Base-by-base conservation (phyloP, 2,113 vertebrate genomes). In the Casuarius casuarius region DNA sequence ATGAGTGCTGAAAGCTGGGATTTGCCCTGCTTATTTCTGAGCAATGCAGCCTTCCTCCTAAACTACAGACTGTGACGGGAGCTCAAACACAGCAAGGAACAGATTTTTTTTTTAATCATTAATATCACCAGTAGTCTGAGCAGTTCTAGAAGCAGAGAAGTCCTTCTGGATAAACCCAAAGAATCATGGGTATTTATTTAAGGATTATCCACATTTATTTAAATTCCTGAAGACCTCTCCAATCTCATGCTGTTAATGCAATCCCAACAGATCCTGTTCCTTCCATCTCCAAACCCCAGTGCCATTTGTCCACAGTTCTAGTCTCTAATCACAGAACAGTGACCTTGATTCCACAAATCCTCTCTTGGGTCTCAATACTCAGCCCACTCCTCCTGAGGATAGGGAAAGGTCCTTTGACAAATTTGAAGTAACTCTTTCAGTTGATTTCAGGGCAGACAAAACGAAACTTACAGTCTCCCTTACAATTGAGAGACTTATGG, bases 171-270 rank as follows among this genome's bases (percentile, higher is more conserved):
- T 80, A 94, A 95, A 26, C 21, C 8, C 56, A 74, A 85, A 85
- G 44, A 94, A 81, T 51, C 20, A 35, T 71, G 56, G 79, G 81
- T 84, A 71, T 90, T 95, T 96, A 54, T 87, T 82, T 91, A 46
- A 91, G 56, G 67, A 90, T 95, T 94, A 96, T 46, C 72, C 35
- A 74, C 21, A 67, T 83, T 83, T 94, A 77, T 29, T 74, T 80
- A 88, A 74, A 91, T 74, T 49, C 91, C 71, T 80, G 46, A 79
- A 95, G n/a, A 14, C 42, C 18, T 92, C 70, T 65, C 46, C 75
- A 95, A 8, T 68, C 33, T 78, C 56, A 1, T 38, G 25, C 54
- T 82, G 42, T 54, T 91, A 78, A 48, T 48, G 91, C 63, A 72
- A 18, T 74, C 93, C n/a, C 65, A 91, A 70, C 19, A 52, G 19